Evolutionary conservation across 2,797 vertebrate genomes (phyloP), one percentile per base, ranked within the genome.

Genomic region (Melanogrammus aeglefinus): DNA sequence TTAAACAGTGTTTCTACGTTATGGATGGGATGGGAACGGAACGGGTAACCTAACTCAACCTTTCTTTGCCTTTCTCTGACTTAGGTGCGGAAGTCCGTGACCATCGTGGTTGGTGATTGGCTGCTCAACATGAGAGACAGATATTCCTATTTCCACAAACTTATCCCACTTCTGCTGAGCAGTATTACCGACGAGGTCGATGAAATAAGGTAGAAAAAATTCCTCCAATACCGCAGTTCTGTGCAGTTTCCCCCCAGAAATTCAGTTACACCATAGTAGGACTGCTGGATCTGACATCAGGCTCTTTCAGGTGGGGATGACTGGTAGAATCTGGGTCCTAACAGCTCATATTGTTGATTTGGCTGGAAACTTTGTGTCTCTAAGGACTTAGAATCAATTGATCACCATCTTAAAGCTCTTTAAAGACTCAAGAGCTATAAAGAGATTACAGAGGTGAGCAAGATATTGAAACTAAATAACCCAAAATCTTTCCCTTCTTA

Each of bases 61-160:
- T 73, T 4, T 77, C 1, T 14, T 36, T n/a, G 21, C 1, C 16
- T 69, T 75, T 39, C 3, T 69, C 12, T 27, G 44, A 16, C 82
- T 0, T 82, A 99, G 98, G 98, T 99, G 44, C 95, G 98, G 5
- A 96, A 94, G 1, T 91, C 95, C 0, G 95, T 99, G 73, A 95
- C 96, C 3, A 9, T 82, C 0, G 95, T 97, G 10, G 90, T 96
- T 3, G 97, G 97, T 4, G 90, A 92, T 44, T 99, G 98, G 98
- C 91, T 99, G 41, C 93, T 98, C 80, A 86, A 93, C 47, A 89
- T 99, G 82, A 92, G 90, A 10, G 98, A 99, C 84, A 94, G 98
- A 87, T 99, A 98, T 41, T 99, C 97, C 0, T 97, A 95, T 88
- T 98, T 98, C 86, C 95, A 97, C 90, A 99, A 97, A 86, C 80